Evolutionary conservation across 2,113 vertebrate species (phyloP).

Genomic region (Colaptes auratus): DNA sequence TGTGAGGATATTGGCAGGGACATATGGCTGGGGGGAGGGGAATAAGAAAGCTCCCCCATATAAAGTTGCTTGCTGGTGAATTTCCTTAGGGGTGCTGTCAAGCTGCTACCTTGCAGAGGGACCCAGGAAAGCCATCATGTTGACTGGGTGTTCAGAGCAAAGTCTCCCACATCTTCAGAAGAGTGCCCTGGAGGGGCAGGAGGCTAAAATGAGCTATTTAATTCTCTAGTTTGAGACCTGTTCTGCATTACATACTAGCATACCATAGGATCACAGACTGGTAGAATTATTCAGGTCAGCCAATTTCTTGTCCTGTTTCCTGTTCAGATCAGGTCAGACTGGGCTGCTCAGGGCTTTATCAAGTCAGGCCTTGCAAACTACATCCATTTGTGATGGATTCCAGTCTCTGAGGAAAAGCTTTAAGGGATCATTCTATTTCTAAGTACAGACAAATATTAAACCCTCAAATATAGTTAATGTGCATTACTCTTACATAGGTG

Average conservation of each 20-base stretch:
- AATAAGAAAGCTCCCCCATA: background rate
- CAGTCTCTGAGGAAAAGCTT: background rate
- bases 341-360: background rate
- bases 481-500: background rate
- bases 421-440: background rate
- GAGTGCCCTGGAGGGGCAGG: background rate
- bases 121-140: background rate
- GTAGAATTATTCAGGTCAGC: background rate
- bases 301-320: background rate
- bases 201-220: background rate
- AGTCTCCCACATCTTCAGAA: background rate
- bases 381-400: background rate
- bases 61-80: background rate
- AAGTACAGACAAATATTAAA: background rate
- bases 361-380: background rate
- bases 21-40: slow-evolving; percentile 45
- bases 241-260: background rate
- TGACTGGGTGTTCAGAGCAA: background rate
- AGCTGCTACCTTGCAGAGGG: background rate
- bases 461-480: background rate
- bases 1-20: background rate
- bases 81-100: background rate
- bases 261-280: background rate
- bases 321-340: background rate
- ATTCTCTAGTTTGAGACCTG: background rate